Conservation (phyloP, 2,888 invertebrate genomes). For the Morpho deidamia region DNA sequence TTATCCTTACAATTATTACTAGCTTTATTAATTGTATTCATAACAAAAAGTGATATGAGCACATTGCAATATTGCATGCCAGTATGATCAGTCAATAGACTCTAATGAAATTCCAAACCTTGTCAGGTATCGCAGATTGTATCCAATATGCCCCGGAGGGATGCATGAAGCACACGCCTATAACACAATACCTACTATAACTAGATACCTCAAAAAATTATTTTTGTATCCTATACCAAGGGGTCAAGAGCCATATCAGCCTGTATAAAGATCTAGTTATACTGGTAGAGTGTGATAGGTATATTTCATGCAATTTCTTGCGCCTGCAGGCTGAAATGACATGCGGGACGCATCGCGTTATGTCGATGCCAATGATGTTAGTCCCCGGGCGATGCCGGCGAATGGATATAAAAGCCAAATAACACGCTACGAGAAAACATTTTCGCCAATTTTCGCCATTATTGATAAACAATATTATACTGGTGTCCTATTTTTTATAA, state of each 20-base stretch:
- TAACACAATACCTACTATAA: conserved; percentile 34
- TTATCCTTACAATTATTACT: no score
- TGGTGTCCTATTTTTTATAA: neutral
- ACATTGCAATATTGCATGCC: conserved; percentile 24
- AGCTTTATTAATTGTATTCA: no score
- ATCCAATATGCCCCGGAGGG: conserved; percentile 65
- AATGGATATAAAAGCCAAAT: conserved; percentile 36
- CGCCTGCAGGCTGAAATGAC: conserved; percentile 65
- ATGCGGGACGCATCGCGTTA: conserved; percentile 55
- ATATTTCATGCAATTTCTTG: conserved; percentile 71
- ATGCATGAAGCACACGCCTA: conserved; percentile 44
- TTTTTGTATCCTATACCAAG: neutral
- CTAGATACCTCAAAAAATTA: conserved; percentile 30
- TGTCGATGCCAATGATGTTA: conserved; percentile 57
- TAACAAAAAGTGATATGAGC: neutral
- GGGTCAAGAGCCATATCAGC: neutral
- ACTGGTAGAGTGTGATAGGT: conserved; percentile 45
- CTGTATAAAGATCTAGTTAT: conserved; percentile 28
- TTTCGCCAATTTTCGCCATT: conserved; percentile 10
- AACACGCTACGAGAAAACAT: conserved; percentile 3
- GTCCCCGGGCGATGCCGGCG: conserved; percentile 38
- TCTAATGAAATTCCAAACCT: conserved; percentile 67
- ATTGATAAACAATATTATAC: conserved; percentile 5
- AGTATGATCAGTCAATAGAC: conserved; percentile 56
- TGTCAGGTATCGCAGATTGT: conserved; percentile 70